Conservation (phyloP, 1,140 invertebrate genomes). For the Pristionchus pacificus region DNA sequence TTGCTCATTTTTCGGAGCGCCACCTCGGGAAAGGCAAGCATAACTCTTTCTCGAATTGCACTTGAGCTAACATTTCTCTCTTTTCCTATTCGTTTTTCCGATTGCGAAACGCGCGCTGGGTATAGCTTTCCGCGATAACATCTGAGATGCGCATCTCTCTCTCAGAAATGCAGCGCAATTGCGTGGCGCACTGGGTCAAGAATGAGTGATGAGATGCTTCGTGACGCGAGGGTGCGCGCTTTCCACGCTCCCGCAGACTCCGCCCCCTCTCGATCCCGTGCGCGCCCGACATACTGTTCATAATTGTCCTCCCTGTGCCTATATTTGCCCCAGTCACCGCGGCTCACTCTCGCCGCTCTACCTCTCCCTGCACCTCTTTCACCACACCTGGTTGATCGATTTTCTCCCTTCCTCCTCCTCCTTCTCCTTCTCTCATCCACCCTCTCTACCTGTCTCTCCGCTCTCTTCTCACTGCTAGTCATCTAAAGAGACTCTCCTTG, state of each 20-base stretch:
- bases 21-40: too few species aligned
- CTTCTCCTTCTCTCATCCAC: slow-evolving; percentile 8
- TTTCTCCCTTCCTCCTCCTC: background rate
- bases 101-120: too few species aligned
- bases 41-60: too few species aligned
- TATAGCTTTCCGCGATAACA: too few species aligned
- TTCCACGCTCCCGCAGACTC: background rate
- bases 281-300: background rate
- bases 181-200: too few species aligned
- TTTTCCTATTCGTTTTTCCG: too few species aligned
- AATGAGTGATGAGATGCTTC: too few species aligned
- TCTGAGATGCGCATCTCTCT: too few species aligned
- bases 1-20: too few species aligned
- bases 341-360: background rate
- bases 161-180: too few species aligned
- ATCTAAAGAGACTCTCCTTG: background rate
- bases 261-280: slow-evolving; percentile 1
- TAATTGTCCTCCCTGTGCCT: background rate
- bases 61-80: too few species aligned
- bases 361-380: background rate
- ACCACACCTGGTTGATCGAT: background rate
- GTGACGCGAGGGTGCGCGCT: too few species aligned
- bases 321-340: background rate
- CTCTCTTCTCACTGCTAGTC: background rate
- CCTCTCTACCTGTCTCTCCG: background rate